These are phyloP conservation scores for Temnothorax unifasciatus DNA, from an alignment of 2,888 invertebrate species.

Conservation along the genomic window DNA sequence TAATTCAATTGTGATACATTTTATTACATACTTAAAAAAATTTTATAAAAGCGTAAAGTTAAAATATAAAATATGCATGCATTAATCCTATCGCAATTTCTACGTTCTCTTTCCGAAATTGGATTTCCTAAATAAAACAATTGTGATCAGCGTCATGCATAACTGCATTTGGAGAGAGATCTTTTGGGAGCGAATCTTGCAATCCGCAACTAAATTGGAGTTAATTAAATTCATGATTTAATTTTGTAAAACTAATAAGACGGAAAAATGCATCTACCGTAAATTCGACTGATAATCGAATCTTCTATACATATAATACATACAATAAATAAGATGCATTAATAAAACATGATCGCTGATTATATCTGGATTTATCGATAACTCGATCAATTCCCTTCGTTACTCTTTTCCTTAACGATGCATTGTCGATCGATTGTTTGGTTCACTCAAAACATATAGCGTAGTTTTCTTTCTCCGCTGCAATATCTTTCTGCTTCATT, in stretches of 20 bases:
- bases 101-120: neutral
- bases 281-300: constrained; percentile 24
- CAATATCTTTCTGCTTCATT: neutral
- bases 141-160: neutral
- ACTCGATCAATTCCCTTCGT: neutral
- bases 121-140: neutral
- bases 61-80: neutral
- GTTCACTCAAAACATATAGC: constrained; percentile 14
- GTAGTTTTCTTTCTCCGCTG: neutral
- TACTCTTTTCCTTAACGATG: neutral
- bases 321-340: constrained; percentile 18
- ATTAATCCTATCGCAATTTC: constrained; percentile 10
- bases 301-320: neutral
- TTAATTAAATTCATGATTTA: constrained; percentile 27
- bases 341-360: constrained; percentile 13
- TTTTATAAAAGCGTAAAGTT: neutral
- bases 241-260: neutral
- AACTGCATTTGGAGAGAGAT: neutral
- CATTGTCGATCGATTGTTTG: neutral
- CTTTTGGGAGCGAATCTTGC: neutral
- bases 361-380: constrained; percentile 19
- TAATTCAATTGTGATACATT: neutral
- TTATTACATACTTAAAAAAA: constrained; percentile 25
- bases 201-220: neutral
- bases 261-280: neutral